phyloP scores from a whole-genome alignment of 2,113 vertebrate species.

The Numida meleagris region DNA sequence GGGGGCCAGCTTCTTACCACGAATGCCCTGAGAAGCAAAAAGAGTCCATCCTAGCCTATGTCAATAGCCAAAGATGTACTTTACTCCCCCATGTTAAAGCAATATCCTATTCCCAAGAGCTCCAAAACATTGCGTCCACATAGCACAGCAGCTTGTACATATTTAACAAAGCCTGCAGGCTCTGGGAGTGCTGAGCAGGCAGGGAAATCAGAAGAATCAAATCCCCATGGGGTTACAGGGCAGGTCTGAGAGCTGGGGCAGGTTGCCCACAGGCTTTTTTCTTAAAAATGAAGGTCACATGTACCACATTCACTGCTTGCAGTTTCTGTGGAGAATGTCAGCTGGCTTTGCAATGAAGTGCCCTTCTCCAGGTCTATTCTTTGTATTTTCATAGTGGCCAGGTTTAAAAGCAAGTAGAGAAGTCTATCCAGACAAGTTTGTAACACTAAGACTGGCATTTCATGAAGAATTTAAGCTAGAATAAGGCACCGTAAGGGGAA shows the following conservation, averaged over 20 bases:
- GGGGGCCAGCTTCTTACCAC: background rate
- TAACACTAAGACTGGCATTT: background rate
- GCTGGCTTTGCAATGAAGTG: background rate
- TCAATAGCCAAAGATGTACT: background rate
- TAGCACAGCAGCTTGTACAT: background rate
- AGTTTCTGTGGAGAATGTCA: background rate
- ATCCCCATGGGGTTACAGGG: background rate
- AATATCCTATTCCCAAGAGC: background rate
- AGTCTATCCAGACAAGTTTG: background rate
- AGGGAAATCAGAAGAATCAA: background rate
- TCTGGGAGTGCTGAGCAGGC: background rate
- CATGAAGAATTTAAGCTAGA: background rate
- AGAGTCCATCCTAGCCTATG: background rate
- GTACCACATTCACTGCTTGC: accelerated
- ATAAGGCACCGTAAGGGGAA: background rate
- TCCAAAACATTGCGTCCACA: background rate
- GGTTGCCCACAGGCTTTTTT: background rate
- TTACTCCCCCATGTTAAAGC: background rate
- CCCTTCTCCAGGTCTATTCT: background rate
- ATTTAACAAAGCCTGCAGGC: background rate
- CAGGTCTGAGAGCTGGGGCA: background rate
- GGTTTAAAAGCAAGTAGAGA: background rate
- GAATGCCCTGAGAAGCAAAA: background rate
- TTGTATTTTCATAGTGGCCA: background rate
- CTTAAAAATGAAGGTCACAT: background rate